Conservation (phyloP, 2,113 vertebrate species). For the Limanda limanda region DNA sequence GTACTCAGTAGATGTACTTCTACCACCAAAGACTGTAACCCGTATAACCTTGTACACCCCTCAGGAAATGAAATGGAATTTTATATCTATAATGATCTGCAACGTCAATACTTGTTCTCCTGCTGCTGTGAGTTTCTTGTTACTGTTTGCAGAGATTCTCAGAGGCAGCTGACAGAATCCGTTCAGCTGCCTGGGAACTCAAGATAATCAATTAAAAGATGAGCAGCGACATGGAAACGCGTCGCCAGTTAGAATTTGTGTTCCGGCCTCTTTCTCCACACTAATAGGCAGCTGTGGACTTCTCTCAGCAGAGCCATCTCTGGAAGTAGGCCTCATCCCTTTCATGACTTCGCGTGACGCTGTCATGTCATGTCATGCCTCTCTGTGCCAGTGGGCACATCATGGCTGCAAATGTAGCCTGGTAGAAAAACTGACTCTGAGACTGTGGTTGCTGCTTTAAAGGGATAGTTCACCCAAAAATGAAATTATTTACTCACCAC, state of each 20-base stretch:
- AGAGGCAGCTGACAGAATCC: constrained; percentile 39
- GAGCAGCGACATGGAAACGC: constrained; percentile 65
- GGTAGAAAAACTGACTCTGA: neutral
- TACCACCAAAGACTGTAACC: neutral
- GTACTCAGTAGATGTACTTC: neutral
- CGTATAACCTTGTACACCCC: no score
- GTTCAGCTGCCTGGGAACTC: constrained; percentile 33
- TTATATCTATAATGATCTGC: neutral
- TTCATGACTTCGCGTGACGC: constrained; percentile 65
- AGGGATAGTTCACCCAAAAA: no score
- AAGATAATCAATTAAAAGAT: constrained; percentile 46
- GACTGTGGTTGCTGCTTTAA: no score
- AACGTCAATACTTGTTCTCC: neutral
- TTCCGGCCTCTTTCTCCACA: constrained; percentile 29
- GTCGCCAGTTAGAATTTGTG: constrained; percentile 43
- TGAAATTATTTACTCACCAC: no score
- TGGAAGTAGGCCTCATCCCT: constrained; percentile 56
- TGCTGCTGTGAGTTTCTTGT: constrained; percentile 2
- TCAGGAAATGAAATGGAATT: neutral
- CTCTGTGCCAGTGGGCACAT: constrained; percentile 14
- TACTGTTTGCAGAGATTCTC: neutral
- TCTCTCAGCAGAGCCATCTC: constrained; percentile 45
- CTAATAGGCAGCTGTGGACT: constrained; percentile 56
- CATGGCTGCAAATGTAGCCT: constrained; percentile 2
- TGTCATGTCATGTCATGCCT: constrained; percentile 36